Percentiles rank a stretch among this genome's conserved stretches.
Conservation (phyloP, 2,113 vertebrate species). For the Scopus umbretta region DNA sequence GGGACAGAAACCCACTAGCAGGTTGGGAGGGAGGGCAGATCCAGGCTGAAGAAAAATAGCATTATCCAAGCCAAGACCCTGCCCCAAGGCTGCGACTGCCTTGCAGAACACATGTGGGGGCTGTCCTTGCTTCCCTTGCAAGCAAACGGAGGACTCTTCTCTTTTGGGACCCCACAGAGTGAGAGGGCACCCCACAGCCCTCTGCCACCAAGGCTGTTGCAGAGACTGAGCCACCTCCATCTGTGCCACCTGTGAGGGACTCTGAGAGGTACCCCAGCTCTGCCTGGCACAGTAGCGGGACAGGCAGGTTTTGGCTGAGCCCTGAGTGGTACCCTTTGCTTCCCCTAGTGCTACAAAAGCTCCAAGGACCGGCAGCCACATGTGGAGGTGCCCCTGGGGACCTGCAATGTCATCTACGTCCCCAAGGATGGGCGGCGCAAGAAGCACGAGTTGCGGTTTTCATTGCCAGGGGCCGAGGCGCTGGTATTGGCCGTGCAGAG, state of each 20-base stretch:
- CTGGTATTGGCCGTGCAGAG: constrained; percentile 94
- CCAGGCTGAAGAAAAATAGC: not conserved
- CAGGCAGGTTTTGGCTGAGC: not conserved
- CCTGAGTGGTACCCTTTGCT: not conserved
- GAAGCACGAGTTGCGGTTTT: constrained; percentile 94
- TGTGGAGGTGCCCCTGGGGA: constrained; percentile 81
- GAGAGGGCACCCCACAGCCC: not conserved
- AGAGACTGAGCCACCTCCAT: not conserved
- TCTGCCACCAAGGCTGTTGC: not conserved
- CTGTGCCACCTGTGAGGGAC: not conserved
- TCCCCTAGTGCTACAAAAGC: constrained; percentile 90
- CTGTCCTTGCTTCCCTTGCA: not conserved
- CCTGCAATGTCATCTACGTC: constrained; percentile 87
- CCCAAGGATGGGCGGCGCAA: constrained; percentile 93
- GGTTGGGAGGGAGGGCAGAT: not conserved
- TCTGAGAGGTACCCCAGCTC: not conserved
- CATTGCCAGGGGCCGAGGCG: constrained; percentile 83
- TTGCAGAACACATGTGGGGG: not conserved
- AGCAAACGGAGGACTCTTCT: not conserved
- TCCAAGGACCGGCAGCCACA: constrained; percentile 90
- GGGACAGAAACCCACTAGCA: not conserved
- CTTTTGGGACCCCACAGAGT: not conserved
- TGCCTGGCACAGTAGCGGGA: rapidly evolving
- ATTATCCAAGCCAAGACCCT: not conserved
- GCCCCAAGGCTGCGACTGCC: not conserved